Percentiles rank a stretch among this genome's conserved stretches.
These are phyloP conservation scores for Chelmon rostratus DNA, from an alignment of 2,797 vertebrate species.

Conservation along the genomic window DNA sequence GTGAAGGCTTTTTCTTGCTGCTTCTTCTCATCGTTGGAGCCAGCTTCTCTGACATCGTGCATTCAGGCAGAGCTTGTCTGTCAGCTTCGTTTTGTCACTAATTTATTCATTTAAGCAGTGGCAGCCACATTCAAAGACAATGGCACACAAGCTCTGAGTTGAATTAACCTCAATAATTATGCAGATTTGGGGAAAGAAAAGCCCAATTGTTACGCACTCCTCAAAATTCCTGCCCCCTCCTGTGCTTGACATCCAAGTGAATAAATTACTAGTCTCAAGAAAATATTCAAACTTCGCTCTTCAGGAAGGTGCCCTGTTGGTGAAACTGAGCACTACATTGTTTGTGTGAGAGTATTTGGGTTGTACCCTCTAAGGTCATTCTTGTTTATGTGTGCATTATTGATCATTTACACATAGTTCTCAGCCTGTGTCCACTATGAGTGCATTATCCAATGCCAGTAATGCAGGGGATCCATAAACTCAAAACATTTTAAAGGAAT, in stretches of 20 bases:
- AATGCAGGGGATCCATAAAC: slow-evolving; percentile 62
- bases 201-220: slow-evolving; percentile 73
- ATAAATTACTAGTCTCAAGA: slow-evolving; percentile 61
- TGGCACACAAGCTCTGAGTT: slow-evolving; percentile 67
- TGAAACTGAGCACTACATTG: slow-evolving; percentile 24
- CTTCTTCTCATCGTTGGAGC: slow-evolving; percentile 63
- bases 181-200: slow-evolving; percentile 78
- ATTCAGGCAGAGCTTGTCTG: slow-evolving; percentile 71
- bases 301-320: slow-evolving; percentile 30
- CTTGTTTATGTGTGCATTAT: slow-evolving; percentile 61
- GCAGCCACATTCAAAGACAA: slow-evolving; percentile 83
- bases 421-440: slow-evolving; percentile 54
- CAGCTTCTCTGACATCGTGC: slow-evolving; percentile 62
- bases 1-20: slow-evolving; percentile 38
- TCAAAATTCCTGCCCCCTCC: slow-evolving; percentile 73
- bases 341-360: slow-evolving; percentile 24
- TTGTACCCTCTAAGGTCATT: slow-evolving; percentile 37
- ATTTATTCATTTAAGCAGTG: slow-evolving; percentile 80
- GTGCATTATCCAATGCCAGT: slow-evolving; percentile 60
- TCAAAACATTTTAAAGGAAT: slow-evolving; percentile 77
- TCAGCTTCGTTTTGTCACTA: slow-evolving; percentile 72
- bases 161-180: slow-evolving; percentile 84
- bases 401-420: slow-evolving; percentile 37
- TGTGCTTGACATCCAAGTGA: slow-evolving; percentile 69
- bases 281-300: slow-evolving; percentile 41